Evolutionary conservation across 30 jellyfish, hydroid and myxozoan genomes (phyloP).

Genomic region (Hydractinia echinata): DNA sequence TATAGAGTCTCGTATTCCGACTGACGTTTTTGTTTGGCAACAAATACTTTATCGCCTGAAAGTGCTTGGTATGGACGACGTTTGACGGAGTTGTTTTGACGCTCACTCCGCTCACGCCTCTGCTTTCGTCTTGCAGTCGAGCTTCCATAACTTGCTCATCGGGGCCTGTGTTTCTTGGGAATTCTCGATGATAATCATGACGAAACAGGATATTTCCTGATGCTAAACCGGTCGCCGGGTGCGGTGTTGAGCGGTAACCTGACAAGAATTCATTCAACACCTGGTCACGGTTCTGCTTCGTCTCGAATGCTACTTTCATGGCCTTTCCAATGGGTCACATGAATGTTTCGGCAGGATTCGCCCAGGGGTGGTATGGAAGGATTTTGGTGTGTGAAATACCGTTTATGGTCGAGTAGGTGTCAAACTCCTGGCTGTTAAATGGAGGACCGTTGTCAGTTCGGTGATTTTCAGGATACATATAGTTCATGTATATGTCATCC

Average conservation of each 20-base stretch:
- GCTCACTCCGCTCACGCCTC: not conserved
- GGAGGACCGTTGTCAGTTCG: not conserved
- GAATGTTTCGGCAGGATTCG: constrained; percentile 9
- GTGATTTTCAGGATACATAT: not conserved
- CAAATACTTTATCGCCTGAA: not conserved
- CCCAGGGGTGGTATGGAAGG: not conserved
- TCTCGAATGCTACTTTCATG: constrained; percentile 20
- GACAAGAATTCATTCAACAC: not conserved
- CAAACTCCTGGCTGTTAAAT: not conserved
- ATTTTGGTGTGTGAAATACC: not conserved
- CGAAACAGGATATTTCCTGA: not conserved
- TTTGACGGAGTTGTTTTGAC: not conserved
- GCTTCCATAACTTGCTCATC: not conserved
- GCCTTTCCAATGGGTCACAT: constrained; percentile 15
- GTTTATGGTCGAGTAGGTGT: not conserved
- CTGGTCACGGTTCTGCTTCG: not conserved
- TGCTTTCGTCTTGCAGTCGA: not conserved
- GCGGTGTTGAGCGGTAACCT: not conserved
- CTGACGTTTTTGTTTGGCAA: not conserved
- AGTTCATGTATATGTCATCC: too few species aligned
- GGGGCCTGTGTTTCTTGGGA: not conserved
- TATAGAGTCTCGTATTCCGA: not conserved
- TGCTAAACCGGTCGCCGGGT: not conserved
- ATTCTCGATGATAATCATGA: not conserved
- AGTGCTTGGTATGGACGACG: not conserved